Conservation (phyloP, 2,797 vertebrate genomes). For the Platyrinchus mystaceus region DNA sequence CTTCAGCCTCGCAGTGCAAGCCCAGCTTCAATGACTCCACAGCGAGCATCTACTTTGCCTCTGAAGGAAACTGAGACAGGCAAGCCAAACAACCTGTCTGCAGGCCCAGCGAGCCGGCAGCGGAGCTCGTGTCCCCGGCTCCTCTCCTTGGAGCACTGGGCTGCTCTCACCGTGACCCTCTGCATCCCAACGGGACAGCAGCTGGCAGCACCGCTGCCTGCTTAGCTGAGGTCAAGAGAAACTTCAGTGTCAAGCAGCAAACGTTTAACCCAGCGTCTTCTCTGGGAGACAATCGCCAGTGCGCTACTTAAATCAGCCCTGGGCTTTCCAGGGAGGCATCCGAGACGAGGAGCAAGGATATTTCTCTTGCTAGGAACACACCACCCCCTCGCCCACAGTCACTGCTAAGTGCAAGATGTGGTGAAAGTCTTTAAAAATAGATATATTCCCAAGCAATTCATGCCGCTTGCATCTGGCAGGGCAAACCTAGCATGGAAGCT, state of each 20-base stretch:
- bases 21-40: neutral
- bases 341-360: slow-evolving; percentile 22
- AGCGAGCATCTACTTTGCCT: fast-evolving
- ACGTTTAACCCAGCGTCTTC: neutral
- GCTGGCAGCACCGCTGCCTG: neutral
- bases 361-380: slow-evolving; percentile 50
- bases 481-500: slow-evolving; percentile 38
- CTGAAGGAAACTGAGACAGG: neutral
- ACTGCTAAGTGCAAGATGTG: slow-evolving; percentile 57
- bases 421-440: slow-evolving; percentile 63
- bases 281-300: neutral
- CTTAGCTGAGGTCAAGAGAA: neutral
- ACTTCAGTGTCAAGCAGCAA: neutral
- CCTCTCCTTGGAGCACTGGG: neutral
- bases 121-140: fast-evolving
- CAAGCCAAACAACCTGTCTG: fast-evolving
- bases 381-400: slow-evolving; percentile 50
- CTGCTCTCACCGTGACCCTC: neutral
- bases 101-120: fast-evolving
- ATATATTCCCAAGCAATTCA: slow-evolving; percentile 66
- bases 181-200: neutral
- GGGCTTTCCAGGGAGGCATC: slow-evolving; percentile 23
- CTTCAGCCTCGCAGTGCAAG: fast-evolving
- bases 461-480: slow-evolving; percentile 47
- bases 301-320: neutral